A percentile compares a stretch with the other conserved stretches of the same genome.
phyloP scores from a whole-genome alignment of 2,888 invertebrate species.

The Oscheius sp. region DNA sequence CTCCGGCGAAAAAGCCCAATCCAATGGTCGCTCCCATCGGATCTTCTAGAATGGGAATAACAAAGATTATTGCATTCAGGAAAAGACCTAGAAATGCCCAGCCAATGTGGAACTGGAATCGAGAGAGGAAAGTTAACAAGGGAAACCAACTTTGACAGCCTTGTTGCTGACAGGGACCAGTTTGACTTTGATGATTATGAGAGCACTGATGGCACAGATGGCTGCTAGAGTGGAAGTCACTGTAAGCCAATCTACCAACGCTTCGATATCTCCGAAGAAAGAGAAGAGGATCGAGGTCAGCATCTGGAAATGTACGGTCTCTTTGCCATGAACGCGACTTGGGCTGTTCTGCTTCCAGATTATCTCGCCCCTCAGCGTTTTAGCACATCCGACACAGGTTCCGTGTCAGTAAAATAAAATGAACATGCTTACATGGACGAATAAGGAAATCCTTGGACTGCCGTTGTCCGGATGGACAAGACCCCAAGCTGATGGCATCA shows the following conservation, averaged over 20 bases:
- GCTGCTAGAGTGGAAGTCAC: conserved; percentile 45
- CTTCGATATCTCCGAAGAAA: conserved; percentile 54
- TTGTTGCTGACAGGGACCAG: conserved; percentile 42
- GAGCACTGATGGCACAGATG: conserved; percentile 43
- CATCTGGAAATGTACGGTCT: conserved; percentile 41
- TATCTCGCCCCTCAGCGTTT: too few relatives aligned
- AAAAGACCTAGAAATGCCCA: conserved; percentile 48
- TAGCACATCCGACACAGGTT: too few relatives aligned
- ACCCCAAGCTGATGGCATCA: conserved; percentile 54
- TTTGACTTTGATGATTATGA: conserved; percentile 54
- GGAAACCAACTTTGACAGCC: conserved; percentile 39
- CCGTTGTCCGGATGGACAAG: conserved; percentile 54
- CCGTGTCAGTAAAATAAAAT: not conserved
- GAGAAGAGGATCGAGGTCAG: conserved; percentile 46
- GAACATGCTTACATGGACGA: conserved; percentile 44
- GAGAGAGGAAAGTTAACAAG: not conserved
- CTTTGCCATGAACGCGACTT: not conserved
- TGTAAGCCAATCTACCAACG: conserved; percentile 52
- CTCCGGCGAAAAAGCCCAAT: conserved; percentile 45
- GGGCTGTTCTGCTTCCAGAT: too few relatives aligned
- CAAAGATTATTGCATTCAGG: conserved; percentile 46
- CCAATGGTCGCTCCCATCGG: conserved; percentile 51
- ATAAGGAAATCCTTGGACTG: conserved; percentile 52
- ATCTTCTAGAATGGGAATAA: conserved; percentile 52
- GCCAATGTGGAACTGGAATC: conserved; percentile 45